A percentile compares a stretch with the other conserved stretches of the same genome.
phyloP scores from a whole-genome alignment of 2,113 vertebrate species.

The Pipra filicauda region DNA sequence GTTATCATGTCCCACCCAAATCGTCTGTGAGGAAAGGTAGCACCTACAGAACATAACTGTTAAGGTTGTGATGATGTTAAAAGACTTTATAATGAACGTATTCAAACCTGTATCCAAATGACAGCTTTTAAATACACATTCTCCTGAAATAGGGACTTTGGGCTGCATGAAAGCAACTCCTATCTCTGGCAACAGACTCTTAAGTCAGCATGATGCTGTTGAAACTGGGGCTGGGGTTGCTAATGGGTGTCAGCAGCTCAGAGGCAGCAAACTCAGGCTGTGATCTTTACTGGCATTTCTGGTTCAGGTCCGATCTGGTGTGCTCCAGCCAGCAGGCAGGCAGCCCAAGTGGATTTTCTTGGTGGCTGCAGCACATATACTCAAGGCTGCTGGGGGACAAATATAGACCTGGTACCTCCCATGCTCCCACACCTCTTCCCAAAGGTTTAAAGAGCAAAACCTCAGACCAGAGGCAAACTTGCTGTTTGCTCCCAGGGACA shows the following conservation, averaged over 20 bases:
- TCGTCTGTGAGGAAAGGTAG: neutral
- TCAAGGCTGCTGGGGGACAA: neutral
- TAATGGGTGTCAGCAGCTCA: neutral
- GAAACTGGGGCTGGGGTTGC: neutral
- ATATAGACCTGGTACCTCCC: neutral
- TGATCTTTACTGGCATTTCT: neutral
- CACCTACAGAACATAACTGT: accelerated
- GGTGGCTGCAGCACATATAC: neutral
- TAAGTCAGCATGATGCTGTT: neutral
- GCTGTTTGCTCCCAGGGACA: neutral
- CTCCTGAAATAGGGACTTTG: neutral
- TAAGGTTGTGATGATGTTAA: neutral
- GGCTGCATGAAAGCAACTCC: neutral
- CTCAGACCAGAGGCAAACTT: neutral
- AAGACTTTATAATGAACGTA: neutral
- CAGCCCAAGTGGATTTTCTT: neutral
- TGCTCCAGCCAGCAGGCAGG: neutral
- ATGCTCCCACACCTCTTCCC: neutral
- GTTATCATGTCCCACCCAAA: neutral
- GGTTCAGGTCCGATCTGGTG: neutral
- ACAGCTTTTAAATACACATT: neutral
- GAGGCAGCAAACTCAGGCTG: neutral
- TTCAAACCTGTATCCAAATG: neutral
- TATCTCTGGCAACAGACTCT: neutral
- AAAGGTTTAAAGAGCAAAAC: neutral